These are phyloP conservation scores for Corythornis leucogaster DNA, from an alignment of 2,797 vertebrate species.

Conservation along the genomic window DNA sequence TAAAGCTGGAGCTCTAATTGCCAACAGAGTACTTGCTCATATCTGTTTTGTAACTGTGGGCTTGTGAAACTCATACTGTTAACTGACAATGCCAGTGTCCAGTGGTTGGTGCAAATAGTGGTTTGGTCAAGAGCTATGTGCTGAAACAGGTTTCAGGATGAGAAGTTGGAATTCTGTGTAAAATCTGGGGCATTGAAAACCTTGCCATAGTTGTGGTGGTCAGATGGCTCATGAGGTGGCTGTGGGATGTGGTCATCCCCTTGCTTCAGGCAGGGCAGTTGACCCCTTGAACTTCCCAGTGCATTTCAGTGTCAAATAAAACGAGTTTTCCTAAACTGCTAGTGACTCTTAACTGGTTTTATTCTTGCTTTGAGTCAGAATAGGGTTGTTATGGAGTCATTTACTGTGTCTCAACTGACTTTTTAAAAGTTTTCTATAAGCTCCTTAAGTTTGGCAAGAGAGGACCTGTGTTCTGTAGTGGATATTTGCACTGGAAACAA, in stretches of 20 bases:
- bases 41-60: slow-evolving; percentile 47
- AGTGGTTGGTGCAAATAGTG: background rate
- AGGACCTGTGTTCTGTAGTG: fast-evolving
- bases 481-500: background rate
- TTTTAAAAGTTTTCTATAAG: background rate
- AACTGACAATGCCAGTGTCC: background rate
- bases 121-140: background rate
- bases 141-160: background rate
- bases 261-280: background rate
- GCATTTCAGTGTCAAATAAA: background rate
- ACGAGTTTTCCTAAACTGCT: fast-evolving
- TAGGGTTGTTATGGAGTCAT: background rate
- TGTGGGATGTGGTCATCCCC: background rate
- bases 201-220: background rate
- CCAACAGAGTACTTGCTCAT: slow-evolving; percentile 13
- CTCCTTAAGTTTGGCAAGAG: background rate
- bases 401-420: background rate
- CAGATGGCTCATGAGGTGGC: fast-evolving
- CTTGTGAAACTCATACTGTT: slow-evolving; percentile 1
- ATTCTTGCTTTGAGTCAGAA: background rate
- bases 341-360: background rate
- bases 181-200: background rate
- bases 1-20: slow-evolving; percentile 34
- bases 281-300: background rate
- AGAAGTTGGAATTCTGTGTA: background rate